Base-by-base conservation (phyloP, 2,888 invertebrate species). In the Mimas tiliae region DNA sequence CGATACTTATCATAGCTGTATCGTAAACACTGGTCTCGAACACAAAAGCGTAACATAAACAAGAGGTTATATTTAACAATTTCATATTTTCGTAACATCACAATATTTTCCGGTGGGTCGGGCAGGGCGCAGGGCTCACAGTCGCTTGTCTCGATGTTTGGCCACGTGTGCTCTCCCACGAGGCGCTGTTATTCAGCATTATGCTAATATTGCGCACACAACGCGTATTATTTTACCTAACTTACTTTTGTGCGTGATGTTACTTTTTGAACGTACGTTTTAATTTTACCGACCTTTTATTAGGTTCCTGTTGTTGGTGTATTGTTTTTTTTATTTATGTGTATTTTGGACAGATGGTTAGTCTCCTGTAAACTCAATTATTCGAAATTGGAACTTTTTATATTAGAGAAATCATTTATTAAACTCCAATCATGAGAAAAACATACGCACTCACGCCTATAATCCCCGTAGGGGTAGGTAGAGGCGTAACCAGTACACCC, bases 81-180 rank as follows among this genome's bases (percentile, higher is more conserved):
- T 74, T 68, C 67, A 74, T 77, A 76, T 66, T 74, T 73, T 70
- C 68, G 69, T 74, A 65, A 71, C 72, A 65, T 74, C 69, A 66
- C 69, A 76, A 77, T 72, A 74, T 79, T 75, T 75, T 72, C 71
- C 70, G 66, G 70, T 72, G 70, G 50, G 50, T 53, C 47, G 62
- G 62, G 64, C 58, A 65, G 19, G 55, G 45, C 53, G 16, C 16
- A 48, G 51, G 42, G 38, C 58, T 58, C 12, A 48, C 33, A 34
- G 52, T 27, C 62, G 47, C 77, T 73, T 75, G 77, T 70, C 71
- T 65, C 76, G 53, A 69, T 91, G 85, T 93, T 93, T 88, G 81
- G 74, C 81, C 92, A 93, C 88, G 87, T 93, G 93, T 74, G 69
- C 65, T 68, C 81, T 92, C 91, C 86, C 93, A 91, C 81, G 82